Percentiles rank a stretch among this genome's conserved stretches.
These are phyloP conservation scores for Leptopilina drosophilae DNA, from an alignment of 2,888 invertebrate species.

Conservation along the genomic window DNA sequence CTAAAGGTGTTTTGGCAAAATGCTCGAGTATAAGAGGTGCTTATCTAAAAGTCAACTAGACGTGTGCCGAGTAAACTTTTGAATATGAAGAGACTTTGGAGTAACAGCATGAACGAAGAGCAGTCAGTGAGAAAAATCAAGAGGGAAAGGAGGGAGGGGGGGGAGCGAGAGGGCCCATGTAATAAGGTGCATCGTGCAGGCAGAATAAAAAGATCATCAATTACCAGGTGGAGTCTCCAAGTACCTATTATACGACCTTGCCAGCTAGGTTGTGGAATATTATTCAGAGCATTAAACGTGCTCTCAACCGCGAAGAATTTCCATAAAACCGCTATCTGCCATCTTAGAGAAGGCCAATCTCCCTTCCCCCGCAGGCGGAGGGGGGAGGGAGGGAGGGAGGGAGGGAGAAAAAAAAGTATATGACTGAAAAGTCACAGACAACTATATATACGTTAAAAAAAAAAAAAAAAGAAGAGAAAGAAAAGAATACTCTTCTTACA, in stretches of 20 bases:
- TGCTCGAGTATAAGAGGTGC: slow-evolving; percentile 1
- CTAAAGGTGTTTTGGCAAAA: background rate
- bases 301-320: slow-evolving; percentile 72
- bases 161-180: slow-evolving; percentile 48
- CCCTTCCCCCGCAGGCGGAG: slow-evolving; percentile 42
- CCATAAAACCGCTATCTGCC: slow-evolving; percentile 73
- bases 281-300: slow-evolving; percentile 73
- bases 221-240: slow-evolving; percentile 57
- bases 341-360: slow-evolving; percentile 68
- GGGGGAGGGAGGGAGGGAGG: no score
- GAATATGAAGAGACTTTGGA: slow-evolving; percentile 31
- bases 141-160: background rate
- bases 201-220: slow-evolving; percentile 71
- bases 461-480: slow-evolving; percentile 1
- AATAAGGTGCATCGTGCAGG: slow-evolving; percentile 67
- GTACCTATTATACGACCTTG: slow-evolving; percentile 57
- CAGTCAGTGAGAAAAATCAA: slow-evolving; percentile 49
- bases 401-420: slow-evolving; percentile 11
- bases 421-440: slow-evolving; percentile 11
- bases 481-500: slow-evolving; percentile 36
- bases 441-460: background rate
- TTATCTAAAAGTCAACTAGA: slow-evolving; percentile 17
- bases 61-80: slow-evolving; percentile 28
- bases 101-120: slow-evolving; percentile 11
- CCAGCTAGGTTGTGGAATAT: slow-evolving; percentile 70